A percentile compares a stretch with the other conserved stretches of the same genome.
These are phyloP conservation scores for Equus przewalskii DNA, from an alignment of 2,113 vertebrate species.

Conservation along the genomic window DNA sequence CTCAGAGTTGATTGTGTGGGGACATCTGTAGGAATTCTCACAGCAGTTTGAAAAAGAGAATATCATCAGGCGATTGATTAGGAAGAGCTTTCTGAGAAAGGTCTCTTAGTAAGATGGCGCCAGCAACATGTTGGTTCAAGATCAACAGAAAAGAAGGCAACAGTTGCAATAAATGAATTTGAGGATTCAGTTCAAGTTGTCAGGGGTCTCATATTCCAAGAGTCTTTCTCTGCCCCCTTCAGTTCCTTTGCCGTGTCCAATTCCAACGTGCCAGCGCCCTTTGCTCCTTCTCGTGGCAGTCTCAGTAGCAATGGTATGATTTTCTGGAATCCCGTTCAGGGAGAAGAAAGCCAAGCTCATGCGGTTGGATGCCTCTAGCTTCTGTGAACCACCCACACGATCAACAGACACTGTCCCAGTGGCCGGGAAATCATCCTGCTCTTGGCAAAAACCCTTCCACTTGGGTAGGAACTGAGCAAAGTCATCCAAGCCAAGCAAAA, in stretches of 20 bases:
- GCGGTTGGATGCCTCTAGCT: slow-evolving; percentile 82
- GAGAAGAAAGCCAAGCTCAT: slow-evolving; percentile 80
- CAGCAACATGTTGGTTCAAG: background rate
- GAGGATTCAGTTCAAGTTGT: background rate
- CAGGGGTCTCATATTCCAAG: slow-evolving; percentile 2
- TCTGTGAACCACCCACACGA: slow-evolving; percentile 83
- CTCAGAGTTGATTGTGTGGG: background rate
- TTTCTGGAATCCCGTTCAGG: slow-evolving; percentile 36
- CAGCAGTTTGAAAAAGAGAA: background rate
- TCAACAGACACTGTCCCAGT: slow-evolving; percentile 76
- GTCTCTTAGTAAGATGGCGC: background rate
- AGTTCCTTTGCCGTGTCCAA: background rate
- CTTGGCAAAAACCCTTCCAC: slow-evolving; percentile 81
- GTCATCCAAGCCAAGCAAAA: slow-evolving; percentile 87
- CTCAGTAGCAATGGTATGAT: background rate
- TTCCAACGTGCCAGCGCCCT: background rate
- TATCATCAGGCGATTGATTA: rapidly evolving
- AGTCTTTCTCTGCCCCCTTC: slow-evolving; percentile 2
- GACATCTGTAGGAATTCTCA: background rate
- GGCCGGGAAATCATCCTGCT: slow-evolving; percentile 81
- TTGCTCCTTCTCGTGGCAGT: background rate
- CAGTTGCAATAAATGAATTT: background rate
- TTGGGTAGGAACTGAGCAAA: slow-evolving; percentile 80
- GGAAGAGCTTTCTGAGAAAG: background rate
- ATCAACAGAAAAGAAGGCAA: background rate